Percentiles rank a stretch among this genome's conserved stretches.
These are phyloP conservation scores for Apodemus sylvaticus DNA, from an alignment of 2,113 vertebrate genomes.

Conservation along the genomic window DNA sequence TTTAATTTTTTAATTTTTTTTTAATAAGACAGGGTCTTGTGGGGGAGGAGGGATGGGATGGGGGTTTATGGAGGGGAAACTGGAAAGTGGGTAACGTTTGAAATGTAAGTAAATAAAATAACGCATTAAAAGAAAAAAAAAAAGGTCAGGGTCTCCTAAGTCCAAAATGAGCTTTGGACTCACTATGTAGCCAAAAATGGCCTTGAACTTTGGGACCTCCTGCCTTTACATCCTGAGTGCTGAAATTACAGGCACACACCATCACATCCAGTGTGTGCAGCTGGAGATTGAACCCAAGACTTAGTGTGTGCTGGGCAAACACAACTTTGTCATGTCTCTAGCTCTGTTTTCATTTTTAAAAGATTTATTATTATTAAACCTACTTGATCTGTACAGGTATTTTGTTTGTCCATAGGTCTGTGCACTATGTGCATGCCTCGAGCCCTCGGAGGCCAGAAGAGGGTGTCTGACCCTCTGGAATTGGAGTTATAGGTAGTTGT, in stretches of 20 bases:
- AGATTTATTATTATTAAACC: neutral
- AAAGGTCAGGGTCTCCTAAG: neutral
- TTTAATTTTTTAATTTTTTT: neutral
- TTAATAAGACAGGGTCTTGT: neutral
- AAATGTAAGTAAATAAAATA: too few relatives aligned
- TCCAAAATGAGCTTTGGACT: neutral
- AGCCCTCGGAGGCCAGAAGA: neutral
- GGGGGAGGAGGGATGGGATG: too few relatives aligned
- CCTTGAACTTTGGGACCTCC: neutral
- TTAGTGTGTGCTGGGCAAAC: neutral
- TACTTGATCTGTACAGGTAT: neutral
- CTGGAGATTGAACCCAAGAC: neutral
- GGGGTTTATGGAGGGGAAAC: too few relatives aligned
- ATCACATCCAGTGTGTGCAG: neutral
- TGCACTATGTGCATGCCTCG: neutral
- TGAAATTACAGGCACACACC: neutral
- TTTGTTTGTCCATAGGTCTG: neutral
- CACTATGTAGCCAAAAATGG: neutral
- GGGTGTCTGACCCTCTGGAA: neutral
- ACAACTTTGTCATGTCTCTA: neutral
- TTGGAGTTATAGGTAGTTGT: neutral
- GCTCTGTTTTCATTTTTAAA: neutral
- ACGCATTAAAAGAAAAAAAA: too few relatives aligned
- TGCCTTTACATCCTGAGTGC: neutral
- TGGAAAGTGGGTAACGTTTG: too few relatives aligned